A percentile compares a stretch with the other conserved stretches of the same genome.
Evolutionary conservation across 2,113 vertebrate species (phyloP).

Genomic region (Atrichornis clamosus): DNA sequence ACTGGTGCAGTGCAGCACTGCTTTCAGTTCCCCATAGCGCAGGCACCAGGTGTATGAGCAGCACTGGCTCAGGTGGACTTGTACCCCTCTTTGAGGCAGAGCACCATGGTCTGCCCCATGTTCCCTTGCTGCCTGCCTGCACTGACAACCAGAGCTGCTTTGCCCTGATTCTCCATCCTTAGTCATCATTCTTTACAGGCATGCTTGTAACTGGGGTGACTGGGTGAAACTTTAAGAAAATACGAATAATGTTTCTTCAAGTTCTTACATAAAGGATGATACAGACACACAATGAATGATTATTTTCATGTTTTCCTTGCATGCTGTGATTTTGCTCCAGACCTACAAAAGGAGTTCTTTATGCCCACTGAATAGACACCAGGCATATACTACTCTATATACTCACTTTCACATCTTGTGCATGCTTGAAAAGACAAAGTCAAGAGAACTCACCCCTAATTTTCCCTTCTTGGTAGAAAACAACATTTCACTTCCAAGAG

Average conservation of each 20-base stretch:
- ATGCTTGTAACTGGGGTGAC: neutral
- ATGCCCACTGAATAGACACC: neutral
- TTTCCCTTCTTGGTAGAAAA: neutral
- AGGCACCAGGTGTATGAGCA: neutral
- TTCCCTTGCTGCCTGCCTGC: neutral
- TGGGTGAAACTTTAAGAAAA: neutral
- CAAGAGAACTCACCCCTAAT: neutral
- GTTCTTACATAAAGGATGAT: neutral
- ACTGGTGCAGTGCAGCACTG: neutral
- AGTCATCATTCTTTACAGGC: neutral
- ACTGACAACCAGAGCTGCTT: neutral
- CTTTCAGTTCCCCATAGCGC: fast-evolving
- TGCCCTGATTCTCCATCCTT: neutral
- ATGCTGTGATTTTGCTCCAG: neutral
- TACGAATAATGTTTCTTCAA: neutral
- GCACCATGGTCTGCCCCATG: neutral
- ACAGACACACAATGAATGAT: neutral
- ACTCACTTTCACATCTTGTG: neutral
- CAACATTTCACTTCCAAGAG: neutral
- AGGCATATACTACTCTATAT: neutral
- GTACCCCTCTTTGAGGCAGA: neutral
- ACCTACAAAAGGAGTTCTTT: neutral
- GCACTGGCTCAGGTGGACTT: neutral
- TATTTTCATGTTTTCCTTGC: neutral
- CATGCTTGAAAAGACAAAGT: neutral